Percentiles rank a stretch among this genome's conserved stretches.
phyloP scores from a whole-genome alignment of 1,140 invertebrate genomes.

The Hycleus cichorii region DNA sequence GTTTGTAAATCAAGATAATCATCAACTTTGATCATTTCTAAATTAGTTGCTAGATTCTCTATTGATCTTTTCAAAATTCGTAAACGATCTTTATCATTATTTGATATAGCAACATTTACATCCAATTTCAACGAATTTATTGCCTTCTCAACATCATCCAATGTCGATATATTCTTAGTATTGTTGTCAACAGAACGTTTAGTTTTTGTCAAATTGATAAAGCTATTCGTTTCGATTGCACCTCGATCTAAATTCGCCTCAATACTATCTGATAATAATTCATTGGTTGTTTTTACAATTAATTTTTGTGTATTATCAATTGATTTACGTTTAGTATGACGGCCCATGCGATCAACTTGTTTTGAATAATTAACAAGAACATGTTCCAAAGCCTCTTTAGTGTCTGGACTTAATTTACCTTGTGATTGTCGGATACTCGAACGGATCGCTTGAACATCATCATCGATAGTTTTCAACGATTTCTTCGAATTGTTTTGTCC shows the following conservation, averaged over 20 bases:
- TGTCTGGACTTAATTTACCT: no score
- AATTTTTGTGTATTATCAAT: no score
- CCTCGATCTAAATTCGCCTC: no score
- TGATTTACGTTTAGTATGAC: no score
- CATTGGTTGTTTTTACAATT: no score
- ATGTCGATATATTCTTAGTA: neutral
- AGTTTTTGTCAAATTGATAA: neutral
- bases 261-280: no score
- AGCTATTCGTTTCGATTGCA: no score
- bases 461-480: neutral
- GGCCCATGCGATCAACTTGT: no score
- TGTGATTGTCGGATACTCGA: neutral
- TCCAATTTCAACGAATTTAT: conserved; percentile 1
- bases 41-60: conserved; percentile 14
- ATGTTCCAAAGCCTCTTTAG: no score
- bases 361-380: no score
- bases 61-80: conserved; percentile 1
- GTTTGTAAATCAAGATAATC: conserved; percentile 12
- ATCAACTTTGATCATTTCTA: conserved; percentile 22
- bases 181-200: neutral
- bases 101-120: neutral
- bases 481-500: conserved; percentile 1
- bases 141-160: conserved; percentile 1
- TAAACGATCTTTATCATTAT: neutral
- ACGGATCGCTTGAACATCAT: neutral